phyloP scores from a whole-genome alignment of 2,113 vertebrate species.

The Polypterus senegalus region DNA sequence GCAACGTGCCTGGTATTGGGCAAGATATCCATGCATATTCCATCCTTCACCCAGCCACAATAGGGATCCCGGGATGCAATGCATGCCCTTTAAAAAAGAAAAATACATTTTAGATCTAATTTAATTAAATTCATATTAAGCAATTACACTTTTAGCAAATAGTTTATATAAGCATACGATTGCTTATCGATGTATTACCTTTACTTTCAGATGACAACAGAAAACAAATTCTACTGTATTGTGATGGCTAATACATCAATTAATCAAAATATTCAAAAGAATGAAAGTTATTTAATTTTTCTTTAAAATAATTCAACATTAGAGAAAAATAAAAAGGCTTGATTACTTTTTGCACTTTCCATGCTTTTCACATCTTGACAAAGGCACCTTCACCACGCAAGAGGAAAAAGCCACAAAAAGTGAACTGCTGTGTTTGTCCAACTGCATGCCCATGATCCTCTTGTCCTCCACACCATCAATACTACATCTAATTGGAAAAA shows the following conservation, averaged over 20 bases:
- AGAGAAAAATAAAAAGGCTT: background rate
- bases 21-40: constrained; percentile 64
- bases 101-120: constrained; percentile 11
- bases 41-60: constrained; percentile 86
- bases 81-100: constrained; percentile 61
- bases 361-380: constrained; percentile 82
- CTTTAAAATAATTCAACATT: too few species aligned
- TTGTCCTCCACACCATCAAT: constrained; percentile 86
- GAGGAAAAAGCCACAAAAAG: constrained; percentile 83
- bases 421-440: constrained; percentile 67
- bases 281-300: too few species aligned
- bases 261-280: too few species aligned
- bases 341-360: constrained; percentile 85
- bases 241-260: too few species aligned
- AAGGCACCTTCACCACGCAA: constrained; percentile 81
- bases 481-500: constrained; percentile 62
- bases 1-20: constrained; percentile 65
- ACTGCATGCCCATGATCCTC: constrained; percentile 80
- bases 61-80: constrained; percentile 94
- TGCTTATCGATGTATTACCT: too few species aligned
- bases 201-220: too few species aligned
- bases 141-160: background rate
- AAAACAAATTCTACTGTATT: too few species aligned
- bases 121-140: background rate
- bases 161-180: too few species aligned